Evolutionary conservation across 2,113 vertebrate genomes (phyloP).

Genomic region (Hippocampus barbouri): DNA sequence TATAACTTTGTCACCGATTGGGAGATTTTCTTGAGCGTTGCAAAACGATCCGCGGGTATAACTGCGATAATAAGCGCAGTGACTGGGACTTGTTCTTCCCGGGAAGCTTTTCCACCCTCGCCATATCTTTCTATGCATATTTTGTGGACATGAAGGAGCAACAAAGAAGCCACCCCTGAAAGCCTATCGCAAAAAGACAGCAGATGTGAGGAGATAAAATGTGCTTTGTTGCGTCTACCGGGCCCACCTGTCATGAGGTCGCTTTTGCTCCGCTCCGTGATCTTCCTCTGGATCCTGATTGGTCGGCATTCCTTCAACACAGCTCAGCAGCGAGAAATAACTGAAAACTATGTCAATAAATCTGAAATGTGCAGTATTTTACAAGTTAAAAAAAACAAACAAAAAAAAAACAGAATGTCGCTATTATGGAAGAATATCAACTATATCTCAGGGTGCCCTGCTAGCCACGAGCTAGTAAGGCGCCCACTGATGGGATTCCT

Average conservation of each 20-base stretch:
- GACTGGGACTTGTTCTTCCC: background rate
- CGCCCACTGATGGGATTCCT: too few relatives aligned
- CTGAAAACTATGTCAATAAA: too few relatives aligned
- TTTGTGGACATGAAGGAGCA: background rate
- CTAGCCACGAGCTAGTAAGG: too few relatives aligned
- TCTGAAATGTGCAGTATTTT: too few relatives aligned
- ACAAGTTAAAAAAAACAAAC: too few relatives aligned
- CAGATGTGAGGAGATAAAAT: slow-evolving; percentile 3
- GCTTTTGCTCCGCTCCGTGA: background rate
- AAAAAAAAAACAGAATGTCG: too few relatives aligned
- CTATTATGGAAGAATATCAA: too few relatives aligned
- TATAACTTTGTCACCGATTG: background rate
- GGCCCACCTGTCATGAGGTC: background rate
- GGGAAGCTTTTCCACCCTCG: background rate
- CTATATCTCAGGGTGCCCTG: too few relatives aligned
- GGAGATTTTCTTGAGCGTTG: too few relatives aligned
- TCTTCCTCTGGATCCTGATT: background rate
- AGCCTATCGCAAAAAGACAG: background rate
- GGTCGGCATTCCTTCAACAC: background rate
- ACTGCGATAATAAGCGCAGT: background rate
- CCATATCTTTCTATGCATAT: background rate
- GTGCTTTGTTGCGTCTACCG: background rate
- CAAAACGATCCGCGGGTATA: too few relatives aligned
- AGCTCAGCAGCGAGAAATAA: background rate
- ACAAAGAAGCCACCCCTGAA: background rate